A percentile compares a stretch with the other conserved stretches of the same genome.
Conservation (phyloP, 2,113 vertebrate genomes). For the Spea multiplicata region DNA sequence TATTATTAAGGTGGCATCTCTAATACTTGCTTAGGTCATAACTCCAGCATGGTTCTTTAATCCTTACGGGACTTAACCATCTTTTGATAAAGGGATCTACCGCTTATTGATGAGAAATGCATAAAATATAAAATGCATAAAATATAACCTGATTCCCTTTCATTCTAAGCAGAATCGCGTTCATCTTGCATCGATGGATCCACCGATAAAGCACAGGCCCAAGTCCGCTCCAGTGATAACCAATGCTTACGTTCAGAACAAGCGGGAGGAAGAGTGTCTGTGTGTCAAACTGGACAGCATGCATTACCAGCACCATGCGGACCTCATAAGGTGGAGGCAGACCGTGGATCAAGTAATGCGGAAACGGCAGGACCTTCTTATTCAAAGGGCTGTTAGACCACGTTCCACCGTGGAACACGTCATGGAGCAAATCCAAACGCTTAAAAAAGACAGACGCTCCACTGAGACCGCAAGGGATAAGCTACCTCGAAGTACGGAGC, state of each 20-base stretch:
- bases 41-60: no score
- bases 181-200: slow-evolving; percentile 1
- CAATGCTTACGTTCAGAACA: slow-evolving; percentile 59
- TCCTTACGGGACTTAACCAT: no score
- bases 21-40: no score
- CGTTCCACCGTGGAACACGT: slow-evolving; percentile 62
- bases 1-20: no score
- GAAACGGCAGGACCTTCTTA: slow-evolving; percentile 54
- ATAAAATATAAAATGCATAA: no score
- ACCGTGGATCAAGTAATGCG: slow-evolving; percentile 51
- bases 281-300: slow-evolving; percentile 58
- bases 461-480: background rate
- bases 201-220: slow-evolving; percentile 22
- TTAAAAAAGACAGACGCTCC: slow-evolving; percentile 1
- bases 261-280: slow-evolving; percentile 60
- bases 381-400: slow-evolving; percentile 61
- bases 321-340: slow-evolving; percentile 56
- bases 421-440: slow-evolving; percentile 60
- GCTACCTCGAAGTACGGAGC: slow-evolving; percentile 21
- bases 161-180: background rate
- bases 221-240: slow-evolving; percentile 41
- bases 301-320: slow-evolving; percentile 56
- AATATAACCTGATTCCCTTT: background rate
- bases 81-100: no score
- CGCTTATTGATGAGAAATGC: no score